Conservation (phyloP, 2,113 vertebrate genomes). For the Corythornis vintsioides region DNA sequence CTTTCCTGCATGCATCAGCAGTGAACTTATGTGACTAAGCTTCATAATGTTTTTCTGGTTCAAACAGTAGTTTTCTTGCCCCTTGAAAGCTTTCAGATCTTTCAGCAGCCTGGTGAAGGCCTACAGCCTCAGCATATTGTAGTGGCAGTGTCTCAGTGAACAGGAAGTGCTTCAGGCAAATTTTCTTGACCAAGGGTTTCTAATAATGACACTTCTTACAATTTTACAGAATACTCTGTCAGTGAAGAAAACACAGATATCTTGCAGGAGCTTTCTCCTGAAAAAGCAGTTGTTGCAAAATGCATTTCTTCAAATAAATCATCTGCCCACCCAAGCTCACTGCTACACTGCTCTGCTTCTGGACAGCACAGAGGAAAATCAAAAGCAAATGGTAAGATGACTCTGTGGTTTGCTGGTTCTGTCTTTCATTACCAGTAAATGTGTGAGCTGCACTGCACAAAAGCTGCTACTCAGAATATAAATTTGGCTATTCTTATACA, state of each 20-base stretch:
- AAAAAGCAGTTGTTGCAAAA: slow-evolving; percentile 73
- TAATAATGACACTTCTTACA: not conserved
- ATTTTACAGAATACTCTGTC: slow-evolving; percentile 77
- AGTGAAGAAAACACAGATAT: slow-evolving; percentile 82
- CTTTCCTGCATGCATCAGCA: not conserved
- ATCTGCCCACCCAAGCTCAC: slow-evolving; percentile 79
- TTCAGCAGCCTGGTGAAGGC: not conserved
- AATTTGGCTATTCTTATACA: not conserved
- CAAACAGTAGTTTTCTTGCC: not conserved
- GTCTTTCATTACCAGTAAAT: not conserved
- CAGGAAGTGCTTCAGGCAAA: not conserved
- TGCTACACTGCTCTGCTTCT: slow-evolving; percentile 78
- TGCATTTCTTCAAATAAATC: slow-evolving; percentile 76
- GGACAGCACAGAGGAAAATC: slow-evolving; percentile 81
- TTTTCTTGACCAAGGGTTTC: not conserved
- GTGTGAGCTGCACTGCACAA: not conserved
- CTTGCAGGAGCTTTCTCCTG: slow-evolving; percentile 75
- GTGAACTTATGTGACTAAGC: not conserved
- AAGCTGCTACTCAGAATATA: not conserved
- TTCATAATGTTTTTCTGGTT: not conserved
- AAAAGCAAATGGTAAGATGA: slow-evolving; percentile 74
- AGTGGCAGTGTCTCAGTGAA: not conserved
- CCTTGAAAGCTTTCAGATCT: slow-evolving; percentile 43
- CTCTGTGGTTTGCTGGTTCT: not conserved
- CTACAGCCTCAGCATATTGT: not conserved